Base-by-base conservation (phyloP, 1,140 invertebrate genomes). In the Micrasema minimum region DNA sequence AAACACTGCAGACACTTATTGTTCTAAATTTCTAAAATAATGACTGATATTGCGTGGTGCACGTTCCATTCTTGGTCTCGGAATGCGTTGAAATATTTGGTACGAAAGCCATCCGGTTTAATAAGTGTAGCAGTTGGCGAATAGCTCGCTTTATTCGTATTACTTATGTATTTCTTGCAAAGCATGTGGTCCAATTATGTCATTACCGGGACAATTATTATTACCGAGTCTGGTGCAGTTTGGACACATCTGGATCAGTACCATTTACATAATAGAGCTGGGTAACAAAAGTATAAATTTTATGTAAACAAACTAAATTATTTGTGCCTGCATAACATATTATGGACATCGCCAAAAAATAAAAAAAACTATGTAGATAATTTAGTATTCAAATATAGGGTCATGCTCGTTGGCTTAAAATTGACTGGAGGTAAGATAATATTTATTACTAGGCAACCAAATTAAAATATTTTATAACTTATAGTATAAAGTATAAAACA, bases 151-250 rank as follows among this genome's bases (percentile, higher is more conserved):
- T 53, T 37, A 35, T 35, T 35, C 26, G 53, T 5, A 35, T 14
- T 35, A 37, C 35, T 57, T n/a, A n/a, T 31, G 26, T 31, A 31
- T 31, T 31, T 31, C 37, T 22, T 38, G 12, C 16, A 11, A 23
- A 59, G 35, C 53, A 59, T 41, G 31, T 59, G 53, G 53, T n/a
- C 35, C 4, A 31, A 59, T 12, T 59, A 14, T 59, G 50, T 16
- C 18, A 26, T 22, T 6, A 20, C 22, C 26, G 53, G 18, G 55
- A 59, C 16, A 59, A 59, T 43, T 41, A 31, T n/a, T n/a, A n/a
- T n/a, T 31, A 59, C 55, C 12, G 11, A 11, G 14, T 38, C 4
- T 59, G 35, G 12, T 59, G 35, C 55, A 31, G 41, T 45, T 16
- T 45, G 41, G 26, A 31, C 26, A 31, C n/a, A n/a, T n/a, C 26